Percentiles rank a stretch among this genome's conserved stretches.
Evolutionary conservation across 2,797 vertebrate species (phyloP).

Genomic region (Cynodonichthys magdalenae): DNA sequence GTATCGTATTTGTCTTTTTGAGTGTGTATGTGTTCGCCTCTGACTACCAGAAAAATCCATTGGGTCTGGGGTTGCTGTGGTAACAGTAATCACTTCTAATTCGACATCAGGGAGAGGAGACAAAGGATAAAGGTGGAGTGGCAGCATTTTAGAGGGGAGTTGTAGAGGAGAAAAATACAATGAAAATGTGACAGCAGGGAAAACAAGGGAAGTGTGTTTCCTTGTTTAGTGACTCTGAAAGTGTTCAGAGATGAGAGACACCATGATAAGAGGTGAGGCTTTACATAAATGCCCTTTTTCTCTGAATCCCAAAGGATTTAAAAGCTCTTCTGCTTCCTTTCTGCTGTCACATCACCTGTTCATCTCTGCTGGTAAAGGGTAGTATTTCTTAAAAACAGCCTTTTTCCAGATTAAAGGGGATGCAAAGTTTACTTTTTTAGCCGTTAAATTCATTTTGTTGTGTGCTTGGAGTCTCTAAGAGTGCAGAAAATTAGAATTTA

Average conservation of each 20-base stretch:
- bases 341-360: constrained; percentile 39
- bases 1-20: constrained; percentile 5
- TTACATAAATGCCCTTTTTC: constrained; percentile 55
- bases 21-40: constrained; percentile 15
- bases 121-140: constrained; percentile 65
- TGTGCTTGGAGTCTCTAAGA: too few species aligned
- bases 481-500: too few species aligned
- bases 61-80: constrained; percentile 86
- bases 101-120: constrained; percentile 65
- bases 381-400: constrained; percentile 47
- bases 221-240: constrained; percentile 29
- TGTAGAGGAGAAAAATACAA: constrained; percentile 45
- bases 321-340: constrained; percentile 27
- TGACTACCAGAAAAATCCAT: constrained; percentile 79
- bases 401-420: constrained; percentile 26
- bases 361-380: constrained; percentile 32
- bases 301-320: constrained; percentile 41
- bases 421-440: too few species aligned
- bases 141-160: constrained; percentile 49
- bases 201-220: constrained; percentile 33
- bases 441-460: too few species aligned
- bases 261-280: constrained; percentile 39
- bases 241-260: constrained; percentile 26
- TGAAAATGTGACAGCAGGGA: constrained; percentile 41
- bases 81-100: constrained; percentile 83